Base-by-base conservation (phyloP, 2,113 vertebrate species). In the Rhadina sibilatrix region DNA sequence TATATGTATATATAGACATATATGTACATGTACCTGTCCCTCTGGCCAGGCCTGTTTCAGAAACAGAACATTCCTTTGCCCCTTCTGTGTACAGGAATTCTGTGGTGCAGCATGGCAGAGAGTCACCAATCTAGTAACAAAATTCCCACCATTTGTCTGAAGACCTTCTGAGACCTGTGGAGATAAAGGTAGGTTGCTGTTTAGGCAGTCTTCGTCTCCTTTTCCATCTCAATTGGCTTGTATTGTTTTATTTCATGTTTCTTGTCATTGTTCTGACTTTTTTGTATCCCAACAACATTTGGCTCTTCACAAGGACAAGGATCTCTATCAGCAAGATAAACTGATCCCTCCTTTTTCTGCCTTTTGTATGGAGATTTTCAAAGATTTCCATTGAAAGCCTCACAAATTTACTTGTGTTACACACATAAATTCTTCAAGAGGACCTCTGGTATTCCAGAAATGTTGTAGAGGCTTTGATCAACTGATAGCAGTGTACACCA, bases 401-500 rank as follows among this genome's bases (percentile, higher is more conserved):
- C 44, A 37, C 31, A 9, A 22, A 54, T 83, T 81, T 90, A 21
- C 30, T 83, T 5, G 1, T 6, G 5, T 75, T 74, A 40, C 13
- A 30, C 16, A 22, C 28, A 47, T 24, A 78, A 75, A 84, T 38
- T 72, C n/a, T 61, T 69, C 69, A 47, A 59, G 75, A 71, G 17
- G 30, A 59, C 47, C 31, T 65, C 69, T 80, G 89, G 37, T 54
- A 95, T 91, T 83, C 85, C 53, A 83, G 53, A 94, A 92, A 91
- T 85, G 57, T 42, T 82, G 23, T 65, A 84, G 24, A 64, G 60
- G 44, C 74, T 93, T 93, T 94, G 86, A 92, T 89, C 83, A 81
- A 68, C 24, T 75, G 76, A 86, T 87, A 90, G 50, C 25, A 54
- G 27, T 11, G 9, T 27, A 44, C 47, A 30, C 33, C 56, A 81